A percentile compares a stretch with the other conserved stretches of the same genome.
Conservation (phyloP, 2,888 invertebrate species). For the Spodoptera picta region DNA sequence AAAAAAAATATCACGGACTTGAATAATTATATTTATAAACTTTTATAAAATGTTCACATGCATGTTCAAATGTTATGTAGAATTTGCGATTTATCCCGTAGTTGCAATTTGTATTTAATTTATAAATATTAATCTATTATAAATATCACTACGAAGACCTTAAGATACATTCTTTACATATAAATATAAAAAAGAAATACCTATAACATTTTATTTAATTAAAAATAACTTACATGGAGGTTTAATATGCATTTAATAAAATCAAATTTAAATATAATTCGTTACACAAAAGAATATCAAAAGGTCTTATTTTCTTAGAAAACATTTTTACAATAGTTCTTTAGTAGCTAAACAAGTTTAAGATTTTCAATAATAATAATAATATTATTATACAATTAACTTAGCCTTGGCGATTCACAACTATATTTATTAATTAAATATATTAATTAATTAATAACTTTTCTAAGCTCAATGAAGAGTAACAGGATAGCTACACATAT, state of each 20-base stretch:
- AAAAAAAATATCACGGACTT: too few relatives aligned
- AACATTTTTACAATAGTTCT: conserved; percentile 48
- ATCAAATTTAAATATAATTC: conserved; percentile 1
- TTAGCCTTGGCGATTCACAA: conserved; percentile 49
- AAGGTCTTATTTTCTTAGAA: conserved; percentile 45
- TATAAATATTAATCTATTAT: conserved; percentile 42
- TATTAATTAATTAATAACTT: conserved; percentile 23
- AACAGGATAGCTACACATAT: conserved; percentile 45
- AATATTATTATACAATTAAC: conserved; percentile 30
- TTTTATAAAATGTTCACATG: too few relatives aligned
- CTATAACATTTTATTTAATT: background rate
- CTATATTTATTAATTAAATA: conserved; percentile 31
- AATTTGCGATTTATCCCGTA: conserved; percentile 4
- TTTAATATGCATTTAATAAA: too few relatives aligned
- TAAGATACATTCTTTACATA: conserved; percentile 35
- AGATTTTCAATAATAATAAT: conserved; percentile 43
- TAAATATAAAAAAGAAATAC: conserved; percentile 2
- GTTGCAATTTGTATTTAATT: conserved; percentile 1
- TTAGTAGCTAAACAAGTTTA: conserved; percentile 29
- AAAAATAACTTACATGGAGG: too few relatives aligned
- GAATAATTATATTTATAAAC: too few relatives aligned
- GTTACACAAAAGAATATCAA: conserved; percentile 34
- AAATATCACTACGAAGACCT: conserved; percentile 53
- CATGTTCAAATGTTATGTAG: background rate
- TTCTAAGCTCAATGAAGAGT: conserved; percentile 56